A percentile compares a stretch with the other conserved stretches of the same genome.
Conservation (phyloP, 23 tunicate species). For the Diplosoma virens region DNA sequence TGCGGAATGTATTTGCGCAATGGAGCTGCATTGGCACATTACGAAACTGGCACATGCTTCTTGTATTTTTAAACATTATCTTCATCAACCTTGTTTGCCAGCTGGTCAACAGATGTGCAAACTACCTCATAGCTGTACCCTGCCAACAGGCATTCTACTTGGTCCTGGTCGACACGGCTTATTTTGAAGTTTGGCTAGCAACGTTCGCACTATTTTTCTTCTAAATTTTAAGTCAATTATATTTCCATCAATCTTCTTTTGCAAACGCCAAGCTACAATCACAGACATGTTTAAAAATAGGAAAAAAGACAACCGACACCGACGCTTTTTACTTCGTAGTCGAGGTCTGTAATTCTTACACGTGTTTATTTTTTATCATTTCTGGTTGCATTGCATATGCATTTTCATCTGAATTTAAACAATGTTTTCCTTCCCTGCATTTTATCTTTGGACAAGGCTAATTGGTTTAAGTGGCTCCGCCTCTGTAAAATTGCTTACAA, state of each 20-base stretch:
- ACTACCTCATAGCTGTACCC: background rate
- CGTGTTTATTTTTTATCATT: no score
- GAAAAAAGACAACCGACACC: background rate
- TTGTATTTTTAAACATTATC: background rate
- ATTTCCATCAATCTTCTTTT: background rate
- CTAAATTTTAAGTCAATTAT: background rate
- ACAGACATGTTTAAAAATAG: background rate
- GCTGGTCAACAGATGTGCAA: background rate
- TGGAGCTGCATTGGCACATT: background rate
- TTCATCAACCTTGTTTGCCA: background rate
- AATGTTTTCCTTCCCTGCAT: no score
- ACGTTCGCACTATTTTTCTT: background rate
- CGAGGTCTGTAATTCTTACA: no score
- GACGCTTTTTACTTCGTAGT: background rate
- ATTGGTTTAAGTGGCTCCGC: no score
- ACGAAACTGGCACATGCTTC: background rate
- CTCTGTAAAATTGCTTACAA: no score
- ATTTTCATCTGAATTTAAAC: no score
- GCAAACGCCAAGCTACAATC: background rate
- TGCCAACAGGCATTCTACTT: background rate
- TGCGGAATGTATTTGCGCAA: background rate
- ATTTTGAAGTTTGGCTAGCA: background rate
- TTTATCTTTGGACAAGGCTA: no score
- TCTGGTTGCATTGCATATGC: no score
- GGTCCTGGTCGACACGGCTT: background rate